These are phyloP conservation scores for Hydrolagus colliei DNA, from an alignment of 2,797 vertebrate species.

Conservation along the genomic window DNA sequence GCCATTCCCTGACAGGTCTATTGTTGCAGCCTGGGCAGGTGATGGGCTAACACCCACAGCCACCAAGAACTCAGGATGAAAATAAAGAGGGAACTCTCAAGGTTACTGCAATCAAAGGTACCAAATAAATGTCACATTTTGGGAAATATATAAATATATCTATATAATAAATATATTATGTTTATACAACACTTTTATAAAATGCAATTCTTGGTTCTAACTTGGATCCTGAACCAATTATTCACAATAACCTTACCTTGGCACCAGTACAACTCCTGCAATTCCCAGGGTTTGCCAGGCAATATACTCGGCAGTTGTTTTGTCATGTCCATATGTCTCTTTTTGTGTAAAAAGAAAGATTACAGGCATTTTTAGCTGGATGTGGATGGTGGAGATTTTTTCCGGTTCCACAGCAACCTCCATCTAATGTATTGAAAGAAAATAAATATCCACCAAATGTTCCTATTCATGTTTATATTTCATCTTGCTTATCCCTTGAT, in stretches of 20 bases:
- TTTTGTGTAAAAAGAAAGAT: slow-evolving; percentile 78
- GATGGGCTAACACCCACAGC: too few species aligned
- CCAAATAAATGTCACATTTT: too few species aligned
- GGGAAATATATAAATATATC: too few species aligned
- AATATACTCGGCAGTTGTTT: slow-evolving; percentile 63
- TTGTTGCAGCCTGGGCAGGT: too few species aligned
- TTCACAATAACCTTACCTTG: slow-evolving; percentile 58
- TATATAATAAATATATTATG: neutral
- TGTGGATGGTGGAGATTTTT: slow-evolving; percentile 62
- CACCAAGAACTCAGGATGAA: too few species aligned
- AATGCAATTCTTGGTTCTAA: neutral
- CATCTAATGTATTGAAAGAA: slow-evolving; percentile 50
- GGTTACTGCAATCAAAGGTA: too few species aligned
- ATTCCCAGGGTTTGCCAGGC: slow-evolving; percentile 78
- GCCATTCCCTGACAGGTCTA: too few species aligned
- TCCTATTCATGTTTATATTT: neutral
- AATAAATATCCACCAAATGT: neutral
- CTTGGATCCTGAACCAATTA: too few species aligned
- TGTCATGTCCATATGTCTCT: slow-evolving; percentile 66
- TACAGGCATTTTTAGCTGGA: slow-evolving; percentile 74
- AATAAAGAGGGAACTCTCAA: too few species aligned
- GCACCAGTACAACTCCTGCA: slow-evolving; percentile 70
- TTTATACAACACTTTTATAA: neutral
- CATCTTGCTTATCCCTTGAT: neutral
- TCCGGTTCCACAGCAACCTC: slow-evolving; percentile 72